Percentiles rank a stretch among this genome's conserved stretches.
phyloP scores from a whole-genome alignment of 2,888 invertebrate species.

The Netelia inedita region DNA sequence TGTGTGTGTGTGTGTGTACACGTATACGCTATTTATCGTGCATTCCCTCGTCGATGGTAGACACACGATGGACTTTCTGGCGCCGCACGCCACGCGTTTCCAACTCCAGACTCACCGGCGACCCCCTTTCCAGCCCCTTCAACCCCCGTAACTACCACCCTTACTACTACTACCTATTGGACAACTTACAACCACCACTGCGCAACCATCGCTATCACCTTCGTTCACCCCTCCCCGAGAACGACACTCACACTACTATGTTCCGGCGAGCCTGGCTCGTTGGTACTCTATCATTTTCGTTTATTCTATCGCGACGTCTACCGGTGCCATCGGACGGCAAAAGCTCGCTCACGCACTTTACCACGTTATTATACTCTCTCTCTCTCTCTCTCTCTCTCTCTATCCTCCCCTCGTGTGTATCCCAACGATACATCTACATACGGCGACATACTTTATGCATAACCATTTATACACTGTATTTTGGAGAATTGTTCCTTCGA shows the following conservation, averaged over 20 bases:
- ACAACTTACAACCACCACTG: conserved; percentile 12
- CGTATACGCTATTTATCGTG: conserved; percentile 35
- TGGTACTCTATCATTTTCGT: conserved; percentile 68
- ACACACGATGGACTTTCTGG: conserved; percentile 74
- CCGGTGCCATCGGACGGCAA: conserved; percentile 44
- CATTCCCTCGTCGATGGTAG: conserved; percentile 56
- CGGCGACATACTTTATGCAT: background rate
- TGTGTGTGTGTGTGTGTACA: too few relatives aligned
- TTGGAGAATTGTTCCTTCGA: background rate
- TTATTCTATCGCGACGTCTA: conserved; percentile 54
- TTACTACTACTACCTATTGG: conserved; percentile 32
- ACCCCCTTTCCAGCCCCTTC: conserved; percentile 68
- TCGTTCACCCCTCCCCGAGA: conserved; percentile 34
- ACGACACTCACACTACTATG: conserved; percentile 35
- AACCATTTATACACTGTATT: background rate
- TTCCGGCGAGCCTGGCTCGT: background rate
- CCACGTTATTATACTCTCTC: conserved; percentile 18
- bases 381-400: background rate
- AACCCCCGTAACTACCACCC: conserved; percentile 39
- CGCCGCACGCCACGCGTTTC: conserved; percentile 79
- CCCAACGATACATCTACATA: background rate
- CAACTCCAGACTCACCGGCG: conserved; percentile 77
- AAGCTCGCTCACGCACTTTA: conserved; percentile 71
- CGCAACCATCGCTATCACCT: background rate
- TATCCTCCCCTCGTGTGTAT: conserved; percentile 12